These are phyloP conservation scores for Argyrosomus japonicus DNA, from an alignment of 2,113 vertebrate species.

Conservation along the genomic window DNA sequence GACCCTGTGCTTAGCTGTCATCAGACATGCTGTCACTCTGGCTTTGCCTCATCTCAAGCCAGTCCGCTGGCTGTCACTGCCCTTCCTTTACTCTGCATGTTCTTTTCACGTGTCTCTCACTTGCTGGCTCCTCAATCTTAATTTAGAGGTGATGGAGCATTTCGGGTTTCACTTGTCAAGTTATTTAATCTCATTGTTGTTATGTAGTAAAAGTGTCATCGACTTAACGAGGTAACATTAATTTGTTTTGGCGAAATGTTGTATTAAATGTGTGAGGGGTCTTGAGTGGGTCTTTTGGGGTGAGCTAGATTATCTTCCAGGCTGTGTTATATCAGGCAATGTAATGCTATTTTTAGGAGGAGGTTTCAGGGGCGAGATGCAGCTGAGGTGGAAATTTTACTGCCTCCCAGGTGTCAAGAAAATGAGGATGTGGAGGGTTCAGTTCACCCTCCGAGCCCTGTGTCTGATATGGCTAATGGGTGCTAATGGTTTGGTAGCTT, in stretches of 20 bases:
- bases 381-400: background rate
- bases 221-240: background rate
- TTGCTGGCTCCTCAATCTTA: conserved; percentile 57
- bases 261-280: background rate
- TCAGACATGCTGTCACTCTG: conserved; percentile 65
- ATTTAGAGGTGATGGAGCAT: conserved; percentile 27
- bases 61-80: conserved; percentile 69
- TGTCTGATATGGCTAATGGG: background rate
- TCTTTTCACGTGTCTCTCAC: conserved; percentile 60
- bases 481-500: conserved; percentile 6
- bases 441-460: background rate
- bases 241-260: background rate
- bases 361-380: background rate
- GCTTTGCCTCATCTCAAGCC: conserved; percentile 67
- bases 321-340: background rate
- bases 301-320: background rate
- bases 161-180: background rate
- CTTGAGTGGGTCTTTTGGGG: background rate
- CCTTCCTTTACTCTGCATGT: conserved; percentile 73
- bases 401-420: background rate
- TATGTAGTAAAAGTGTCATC: background rate
- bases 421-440: background rate
- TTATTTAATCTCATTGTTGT: conserved; percentile 11
- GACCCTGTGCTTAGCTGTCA: conserved; percentile 66
- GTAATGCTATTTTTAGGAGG: background rate